A percentile compares a stretch with the other conserved stretches of the same genome.
Conservation (phyloP, 2,113 vertebrate genomes). For the Bufo gargarizans region DNA sequence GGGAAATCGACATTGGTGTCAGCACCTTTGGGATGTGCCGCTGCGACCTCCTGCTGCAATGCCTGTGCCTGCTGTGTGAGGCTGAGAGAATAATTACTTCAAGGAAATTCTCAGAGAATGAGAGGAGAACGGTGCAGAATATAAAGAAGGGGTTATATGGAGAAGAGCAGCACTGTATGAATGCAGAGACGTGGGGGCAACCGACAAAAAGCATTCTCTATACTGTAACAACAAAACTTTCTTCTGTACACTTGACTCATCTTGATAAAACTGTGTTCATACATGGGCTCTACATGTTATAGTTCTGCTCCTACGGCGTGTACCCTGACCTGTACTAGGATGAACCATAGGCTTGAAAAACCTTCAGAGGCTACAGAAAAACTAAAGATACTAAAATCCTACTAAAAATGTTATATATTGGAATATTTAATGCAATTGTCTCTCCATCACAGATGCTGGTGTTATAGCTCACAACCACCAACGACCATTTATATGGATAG, state of each 20-base stretch:
- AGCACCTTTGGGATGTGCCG: constrained; percentile 46
- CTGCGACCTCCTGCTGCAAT: constrained; percentile 45
- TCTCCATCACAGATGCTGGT: too few species aligned
- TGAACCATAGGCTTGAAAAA: neutral
- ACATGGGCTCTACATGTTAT: neutral
- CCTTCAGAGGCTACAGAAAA: too few species aligned
- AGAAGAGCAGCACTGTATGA: constrained; percentile 5
- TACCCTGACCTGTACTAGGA: neutral
- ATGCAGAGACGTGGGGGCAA: neutral
- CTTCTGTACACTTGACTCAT: neutral
- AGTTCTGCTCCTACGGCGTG: neutral
- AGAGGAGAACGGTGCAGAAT: constrained; percentile 9
- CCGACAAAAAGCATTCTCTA: neutral
- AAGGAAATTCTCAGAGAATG: constrained; percentile 38
- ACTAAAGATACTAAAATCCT: too few species aligned
- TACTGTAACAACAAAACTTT: neutral
- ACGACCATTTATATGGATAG: too few species aligned
- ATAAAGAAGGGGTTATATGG: constrained; percentile 13
- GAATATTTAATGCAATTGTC: too few species aligned
- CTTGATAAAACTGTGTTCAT: neutral
- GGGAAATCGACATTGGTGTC: constrained; percentile 40
- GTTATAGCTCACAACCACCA: too few species aligned
- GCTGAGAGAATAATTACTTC: constrained; percentile 51
- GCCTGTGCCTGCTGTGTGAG: constrained; percentile 33
- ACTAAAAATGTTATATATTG: too few species aligned